These are phyloP conservation scores for Ennomos quercinarius DNA, from an alignment of 2,888 invertebrate genomes.

Conservation along the genomic window DNA sequence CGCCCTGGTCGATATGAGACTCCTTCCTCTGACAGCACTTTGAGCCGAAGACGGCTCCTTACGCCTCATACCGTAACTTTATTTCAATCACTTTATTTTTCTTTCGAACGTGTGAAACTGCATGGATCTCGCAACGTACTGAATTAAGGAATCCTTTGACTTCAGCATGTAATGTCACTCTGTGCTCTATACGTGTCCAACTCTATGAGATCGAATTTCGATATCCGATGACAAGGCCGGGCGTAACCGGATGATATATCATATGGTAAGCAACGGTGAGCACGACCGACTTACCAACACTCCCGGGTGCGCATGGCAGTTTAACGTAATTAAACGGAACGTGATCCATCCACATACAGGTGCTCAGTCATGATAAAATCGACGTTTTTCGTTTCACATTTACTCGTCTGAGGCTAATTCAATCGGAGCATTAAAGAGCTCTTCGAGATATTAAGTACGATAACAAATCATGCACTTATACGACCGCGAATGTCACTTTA, in stretches of 20 bases:
- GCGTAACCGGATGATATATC: conserved; percentile 74
- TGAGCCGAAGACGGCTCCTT: conserved; percentile 62
- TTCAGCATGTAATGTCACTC: conserved; percentile 63
- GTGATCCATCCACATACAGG: conserved; percentile 54
- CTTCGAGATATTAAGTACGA: conserved; percentile 7
- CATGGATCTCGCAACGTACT: conserved; percentile 60
- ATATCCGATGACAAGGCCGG: conserved; percentile 77
- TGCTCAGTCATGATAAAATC: conserved; percentile 54
- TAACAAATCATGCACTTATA: conserved; percentile 15
- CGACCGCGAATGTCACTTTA: conserved; percentile 26
- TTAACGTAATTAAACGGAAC: conserved; percentile 51
- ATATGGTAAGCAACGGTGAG: conserved; percentile 76
- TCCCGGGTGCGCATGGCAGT: conserved; percentile 50
- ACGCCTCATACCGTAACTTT: conserved; percentile 61
- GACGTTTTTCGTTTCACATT: conserved; percentile 49
- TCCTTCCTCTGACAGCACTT: conserved; percentile 62
- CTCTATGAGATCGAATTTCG: conserved; percentile 68
- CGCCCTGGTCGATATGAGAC: conserved; percentile 71
- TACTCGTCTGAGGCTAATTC: conserved; percentile 28
- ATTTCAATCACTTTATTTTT: conserved; percentile 34
- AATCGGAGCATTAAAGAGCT: conserved; percentile 20
- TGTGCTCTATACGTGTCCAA: conserved; percentile 70
- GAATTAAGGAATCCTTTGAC: conserved; percentile 54
- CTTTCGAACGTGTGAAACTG: conserved; percentile 59
- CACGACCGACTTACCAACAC: conserved; percentile 65